A percentile compares a stretch with the other conserved stretches of the same genome.
Evolutionary conservation across 2,797 vertebrate species (phyloP).

Genomic region (Pitangus sulphuratus): DNA sequence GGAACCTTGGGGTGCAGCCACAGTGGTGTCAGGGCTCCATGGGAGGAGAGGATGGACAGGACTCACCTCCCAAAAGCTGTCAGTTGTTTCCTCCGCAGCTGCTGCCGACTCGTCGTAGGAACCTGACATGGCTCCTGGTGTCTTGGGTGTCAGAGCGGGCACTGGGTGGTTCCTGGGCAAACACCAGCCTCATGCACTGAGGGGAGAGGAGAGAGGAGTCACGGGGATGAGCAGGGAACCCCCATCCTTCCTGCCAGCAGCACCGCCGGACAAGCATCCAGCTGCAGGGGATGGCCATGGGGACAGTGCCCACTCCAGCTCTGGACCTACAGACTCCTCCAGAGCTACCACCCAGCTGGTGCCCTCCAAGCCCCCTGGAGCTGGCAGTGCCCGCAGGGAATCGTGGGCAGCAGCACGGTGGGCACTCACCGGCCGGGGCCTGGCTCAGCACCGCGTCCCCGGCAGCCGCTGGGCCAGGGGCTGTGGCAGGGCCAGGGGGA

Average conservation of each 20-base stretch:
- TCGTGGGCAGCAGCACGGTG: fast-evolving
- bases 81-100: constrained; percentile 89
- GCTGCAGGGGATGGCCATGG: background rate
- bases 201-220: background rate
- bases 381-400: background rate
- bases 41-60: fast-evolving
- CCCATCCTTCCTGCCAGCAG: background rate
- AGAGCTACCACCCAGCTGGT: background rate
- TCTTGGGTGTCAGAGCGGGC: constrained; percentile 1
- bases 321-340: background rate
- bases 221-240: background rate
- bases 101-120: constrained; percentile 91
- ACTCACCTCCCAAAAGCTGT: constrained; percentile 99
- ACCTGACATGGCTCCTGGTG: constrained; percentile 88
- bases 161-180: background rate
- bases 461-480: fast-evolving
- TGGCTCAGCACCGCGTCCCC: background rate
- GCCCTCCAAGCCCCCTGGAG: background rate
- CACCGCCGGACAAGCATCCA: fast-evolving
- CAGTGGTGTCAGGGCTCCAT: fast-evolving
- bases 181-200: constrained; percentile 83
- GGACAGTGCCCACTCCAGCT: fast-evolving
- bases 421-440: fast-evolving
- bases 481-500: background rate
- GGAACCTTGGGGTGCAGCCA: background rate